Conservation (phyloP, 2,888 invertebrate species). For the Kryphioiulus occultus region DNA sequence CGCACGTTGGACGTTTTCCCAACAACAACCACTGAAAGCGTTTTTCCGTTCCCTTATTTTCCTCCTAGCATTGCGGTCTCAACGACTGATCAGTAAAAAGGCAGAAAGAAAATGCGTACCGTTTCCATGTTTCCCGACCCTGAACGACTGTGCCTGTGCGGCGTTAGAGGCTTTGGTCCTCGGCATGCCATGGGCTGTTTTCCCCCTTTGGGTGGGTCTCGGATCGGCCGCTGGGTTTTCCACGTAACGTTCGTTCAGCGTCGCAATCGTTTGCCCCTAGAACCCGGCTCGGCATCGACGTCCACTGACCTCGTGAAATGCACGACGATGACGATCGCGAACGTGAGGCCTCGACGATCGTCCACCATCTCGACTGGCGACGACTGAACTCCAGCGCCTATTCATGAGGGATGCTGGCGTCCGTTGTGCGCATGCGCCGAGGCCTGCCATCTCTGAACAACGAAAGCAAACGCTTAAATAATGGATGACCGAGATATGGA, state of each 20-base stretch:
- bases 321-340: neutral
- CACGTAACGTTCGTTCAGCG: neutral
- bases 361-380: neutral
- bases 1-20: no score
- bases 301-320: neutral
- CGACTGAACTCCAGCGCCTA: neutral
- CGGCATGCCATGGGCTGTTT: neutral
- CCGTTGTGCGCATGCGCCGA: neutral
- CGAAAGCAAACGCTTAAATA: conserved; percentile 7
- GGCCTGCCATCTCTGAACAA: neutral
- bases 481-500: neutral
- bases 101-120: neutral
- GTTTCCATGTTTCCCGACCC: neutral
- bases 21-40: no score
- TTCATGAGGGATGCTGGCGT: neutral
- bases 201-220: neutral
- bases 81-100: no score
- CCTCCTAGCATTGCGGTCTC: no score
- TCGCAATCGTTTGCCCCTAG: no score
- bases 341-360: neutral
- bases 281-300: neutral
- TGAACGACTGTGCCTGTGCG: neutral
- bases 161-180: neutral
- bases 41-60: no score
- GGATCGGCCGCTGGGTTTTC: neutral